phyloP scores from a whole-genome alignment of 2,113 vertebrate species.

The Mohoua ochrocephala region DNA sequence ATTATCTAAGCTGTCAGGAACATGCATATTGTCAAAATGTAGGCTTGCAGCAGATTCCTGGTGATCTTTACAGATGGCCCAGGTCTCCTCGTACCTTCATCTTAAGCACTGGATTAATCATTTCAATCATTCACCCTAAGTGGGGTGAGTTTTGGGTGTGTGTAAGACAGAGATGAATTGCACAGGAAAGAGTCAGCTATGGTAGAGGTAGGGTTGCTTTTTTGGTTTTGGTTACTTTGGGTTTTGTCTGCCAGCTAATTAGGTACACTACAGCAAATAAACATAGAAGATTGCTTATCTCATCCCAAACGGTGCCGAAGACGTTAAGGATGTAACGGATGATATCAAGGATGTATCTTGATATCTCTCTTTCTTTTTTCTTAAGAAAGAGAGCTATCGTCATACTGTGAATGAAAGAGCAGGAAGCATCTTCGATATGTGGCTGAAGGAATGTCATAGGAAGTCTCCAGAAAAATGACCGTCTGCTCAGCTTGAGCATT shows the following conservation, averaged over 20 bases:
- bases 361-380: too few relatives aligned
- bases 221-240: not conserved
- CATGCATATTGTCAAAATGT: not conserved
- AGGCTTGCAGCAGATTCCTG: not conserved
- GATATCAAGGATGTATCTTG: too few relatives aligned
- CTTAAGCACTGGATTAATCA: not conserved
- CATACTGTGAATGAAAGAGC: not conserved
- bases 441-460: not conserved
- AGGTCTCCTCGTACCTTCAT: not conserved
- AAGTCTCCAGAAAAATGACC: not conserved
- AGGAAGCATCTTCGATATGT: not conserved
- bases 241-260: not conserved
- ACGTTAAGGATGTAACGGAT: too few relatives aligned
- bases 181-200: not conserved
- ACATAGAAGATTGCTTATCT: not conserved
- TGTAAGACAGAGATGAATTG: not conserved
- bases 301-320: not conserved
- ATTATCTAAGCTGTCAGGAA: conserved; percentile 19
- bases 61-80: not conserved
- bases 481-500: not conserved
- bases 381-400: not conserved
- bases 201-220: not conserved
- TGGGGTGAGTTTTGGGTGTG: not conserved
- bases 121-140: not conserved
- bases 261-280: not conserved